Conservation (phyloP, 2,888 invertebrate genomes). For the Tetranychus truncatus region DNA sequence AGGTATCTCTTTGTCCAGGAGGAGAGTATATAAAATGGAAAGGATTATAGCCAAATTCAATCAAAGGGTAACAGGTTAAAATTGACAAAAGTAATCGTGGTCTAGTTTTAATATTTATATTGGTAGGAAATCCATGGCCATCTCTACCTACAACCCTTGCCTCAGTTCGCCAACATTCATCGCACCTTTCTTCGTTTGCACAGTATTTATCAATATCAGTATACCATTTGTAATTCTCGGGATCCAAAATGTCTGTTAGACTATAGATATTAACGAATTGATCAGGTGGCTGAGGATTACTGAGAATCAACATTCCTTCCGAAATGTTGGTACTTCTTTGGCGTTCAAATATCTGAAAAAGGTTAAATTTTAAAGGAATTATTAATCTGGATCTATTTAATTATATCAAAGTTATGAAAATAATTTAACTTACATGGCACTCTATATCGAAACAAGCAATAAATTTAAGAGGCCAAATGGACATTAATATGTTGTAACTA, state of each 20-base stretch:
- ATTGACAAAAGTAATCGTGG: background rate
- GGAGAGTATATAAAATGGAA: background rate
- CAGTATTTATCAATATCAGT: background rate
- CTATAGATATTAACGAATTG: background rate
- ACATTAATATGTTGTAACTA: background rate
- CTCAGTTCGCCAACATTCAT: background rate
- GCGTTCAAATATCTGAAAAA: too few relatives aligned
- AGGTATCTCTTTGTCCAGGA: background rate
- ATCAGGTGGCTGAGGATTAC: background rate
- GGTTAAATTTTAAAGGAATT: too few relatives aligned
- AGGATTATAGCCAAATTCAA: background rate
- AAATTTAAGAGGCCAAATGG: background rate
- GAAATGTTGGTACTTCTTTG: background rate
- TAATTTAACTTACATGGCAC: background rate
- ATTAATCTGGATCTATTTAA: too few relatives aligned
- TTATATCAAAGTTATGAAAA: too few relatives aligned
- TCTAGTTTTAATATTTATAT: background rate
- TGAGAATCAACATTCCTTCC: background rate
- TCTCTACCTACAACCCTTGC: background rate
- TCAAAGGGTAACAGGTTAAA: background rate
- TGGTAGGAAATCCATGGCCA: background rate
- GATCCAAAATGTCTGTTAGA: background rate
- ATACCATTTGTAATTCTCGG: background rate
- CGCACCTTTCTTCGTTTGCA: background rate
- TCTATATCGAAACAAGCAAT: background rate